phyloP scores from a whole-genome alignment of 2,113 vertebrate genomes.

The Semnornis frantzii region DNA sequence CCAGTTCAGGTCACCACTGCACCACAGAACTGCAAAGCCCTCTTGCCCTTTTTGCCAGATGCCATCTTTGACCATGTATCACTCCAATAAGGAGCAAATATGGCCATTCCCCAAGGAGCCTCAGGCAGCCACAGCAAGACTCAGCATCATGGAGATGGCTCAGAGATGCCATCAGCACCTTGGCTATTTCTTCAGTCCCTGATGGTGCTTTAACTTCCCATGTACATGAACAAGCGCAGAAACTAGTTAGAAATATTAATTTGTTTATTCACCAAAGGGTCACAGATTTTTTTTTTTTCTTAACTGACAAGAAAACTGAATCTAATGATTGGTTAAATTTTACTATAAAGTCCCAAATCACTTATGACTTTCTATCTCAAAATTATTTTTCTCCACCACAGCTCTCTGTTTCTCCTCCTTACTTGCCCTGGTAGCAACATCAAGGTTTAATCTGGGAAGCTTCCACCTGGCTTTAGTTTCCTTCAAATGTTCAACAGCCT shows the following conservation, averaged over 20 bases:
- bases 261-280: background rate
- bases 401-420: background rate
- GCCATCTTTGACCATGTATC: background rate
- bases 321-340: fast-evolving
- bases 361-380: background rate
- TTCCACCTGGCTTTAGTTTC: background rate
- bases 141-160: fast-evolving
- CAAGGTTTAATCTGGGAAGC: background rate
- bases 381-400: background rate
- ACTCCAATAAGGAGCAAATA: background rate
- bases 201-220: background rate
- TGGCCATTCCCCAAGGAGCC: background rate
- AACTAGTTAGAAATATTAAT: background rate
- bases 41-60: background rate
- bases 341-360: background rate
- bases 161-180: background rate
- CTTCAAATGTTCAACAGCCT: background rate
- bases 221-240: fast-evolving
- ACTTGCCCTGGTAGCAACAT: background rate
- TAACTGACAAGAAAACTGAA: background rate
- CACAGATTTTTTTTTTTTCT: background rate
- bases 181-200: fast-evolving
- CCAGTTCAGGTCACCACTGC: fast-evolving
- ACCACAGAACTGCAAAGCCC: background rate
- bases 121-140: fast-evolving